A percentile compares a stretch with the other conserved stretches of the same genome.
Evolutionary conservation across 2,888 invertebrate genomes (phyloP).

Genomic region (Drosophila emarginata): DNA sequence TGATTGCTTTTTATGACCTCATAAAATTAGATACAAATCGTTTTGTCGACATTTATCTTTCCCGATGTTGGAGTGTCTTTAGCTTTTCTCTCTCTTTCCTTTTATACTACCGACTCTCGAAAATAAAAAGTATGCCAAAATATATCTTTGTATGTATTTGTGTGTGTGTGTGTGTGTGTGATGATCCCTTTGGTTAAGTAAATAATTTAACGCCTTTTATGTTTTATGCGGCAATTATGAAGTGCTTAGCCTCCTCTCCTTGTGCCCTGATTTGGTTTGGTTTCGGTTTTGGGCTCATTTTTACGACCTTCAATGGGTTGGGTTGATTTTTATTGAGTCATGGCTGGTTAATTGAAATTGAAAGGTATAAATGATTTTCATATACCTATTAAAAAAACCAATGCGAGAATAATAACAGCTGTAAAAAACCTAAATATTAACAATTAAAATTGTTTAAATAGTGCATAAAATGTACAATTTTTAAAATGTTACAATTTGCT

Average conservation of each 20-base stretch:
- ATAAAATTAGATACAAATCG: slow-evolving; percentile 81
- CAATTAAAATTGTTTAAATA: too few relatives aligned
- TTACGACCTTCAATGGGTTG: slow-evolving; percentile 35
- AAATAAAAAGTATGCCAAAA: slow-evolving; percentile 64
- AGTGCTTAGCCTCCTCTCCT: slow-evolving; percentile 31
- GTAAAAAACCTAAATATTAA: too few relatives aligned
- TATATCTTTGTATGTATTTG: slow-evolving; percentile 2
- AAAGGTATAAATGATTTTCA: not conserved
- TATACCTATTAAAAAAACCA: not conserved
- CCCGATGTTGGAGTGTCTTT: slow-evolving; percentile 15
- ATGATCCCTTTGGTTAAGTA: slow-evolving; percentile 51
- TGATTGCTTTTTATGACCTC: slow-evolving; percentile 81
- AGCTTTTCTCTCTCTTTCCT: slow-evolving; percentile 40
- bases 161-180: slow-evolving; percentile 18
- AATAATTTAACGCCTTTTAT: slow-evolving; percentile 68
- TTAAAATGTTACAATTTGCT: too few relatives aligned
- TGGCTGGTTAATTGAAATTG: slow-evolving; percentile 5
- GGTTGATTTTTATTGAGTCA: slow-evolving; percentile 9
- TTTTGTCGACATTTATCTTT: slow-evolving; percentile 78
- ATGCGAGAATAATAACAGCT: too few relatives aligned
- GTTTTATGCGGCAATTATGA: slow-evolving; percentile 53
- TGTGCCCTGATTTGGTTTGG: slow-evolving; percentile 29
- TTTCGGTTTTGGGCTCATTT: slow-evolving; percentile 26
- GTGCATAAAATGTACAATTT: too few relatives aligned
- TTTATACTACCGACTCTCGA: slow-evolving; percentile 30